Evolutionary conservation across 2,888 invertebrate genomes (phyloP), one percentile per base, ranked within the genome.

Genomic region (Lordiphosa andalusiaca): DNA sequence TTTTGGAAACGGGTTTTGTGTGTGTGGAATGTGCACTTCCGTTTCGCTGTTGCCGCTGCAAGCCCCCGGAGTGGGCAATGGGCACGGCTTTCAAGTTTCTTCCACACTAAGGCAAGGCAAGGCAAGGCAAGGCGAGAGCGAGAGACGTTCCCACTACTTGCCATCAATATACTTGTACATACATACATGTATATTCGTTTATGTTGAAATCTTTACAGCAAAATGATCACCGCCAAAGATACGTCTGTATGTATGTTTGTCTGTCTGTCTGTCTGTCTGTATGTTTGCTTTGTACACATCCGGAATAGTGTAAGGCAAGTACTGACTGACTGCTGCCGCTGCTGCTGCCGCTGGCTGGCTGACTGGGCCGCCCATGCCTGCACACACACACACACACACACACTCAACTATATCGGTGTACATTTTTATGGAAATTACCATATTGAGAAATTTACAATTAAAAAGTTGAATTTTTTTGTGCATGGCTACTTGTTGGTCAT

Each of bases 1-100:
- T 60, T 63, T 64, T 57, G 67, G 50, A 82, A 82, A 82, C 85
- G 80, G 69, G 81, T 84, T 81, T 63, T 82, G 30, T 70, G 62
- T 75, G 73, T 73, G 68, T 80, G 83, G 83, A 78, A 84, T 84
- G 82, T 84, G 85, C 83, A 82, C 81, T 82, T 82, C 81, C 81
- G 82, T 82, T 84, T 84, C 73, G 61, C 65, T 56, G 69, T 62
- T 63, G 71, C 55, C 47, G 70, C 59, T 53, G 62, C 59, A 61
- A 63, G 67, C 77, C 76, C 76, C 48, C 65, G 65, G 73, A 73
- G 72, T 80, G 76, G 76, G 75, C 73, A 75, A 70, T 83, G 84
- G 77, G 77, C 67, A 72, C 72, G 84, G 84, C 78, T 81, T 84
- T 81, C 64, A 71, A 81, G 82, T 84, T 84, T 81, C 67, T 33